Conservation (phyloP, 2,888 invertebrate genomes). For the Cephonodes hylas region DNA sequence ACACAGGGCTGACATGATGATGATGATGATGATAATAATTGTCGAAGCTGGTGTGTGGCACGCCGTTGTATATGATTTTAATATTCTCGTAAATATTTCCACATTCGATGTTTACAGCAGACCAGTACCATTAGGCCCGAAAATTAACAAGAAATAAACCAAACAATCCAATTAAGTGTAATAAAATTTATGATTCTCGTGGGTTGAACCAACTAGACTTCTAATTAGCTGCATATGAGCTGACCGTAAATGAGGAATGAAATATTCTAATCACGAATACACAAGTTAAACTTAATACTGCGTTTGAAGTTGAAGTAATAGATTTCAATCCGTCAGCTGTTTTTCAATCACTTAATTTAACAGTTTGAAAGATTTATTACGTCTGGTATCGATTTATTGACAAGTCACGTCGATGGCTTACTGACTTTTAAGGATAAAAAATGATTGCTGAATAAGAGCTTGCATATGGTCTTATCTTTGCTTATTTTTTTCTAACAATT, state of each 20-base stretch:
- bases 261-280: not conserved
- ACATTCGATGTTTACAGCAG: not conserved
- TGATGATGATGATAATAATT: too few relatives aligned
- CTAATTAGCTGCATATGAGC: not conserved
- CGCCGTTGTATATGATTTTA: too few relatives aligned
- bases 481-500: too few relatives aligned
- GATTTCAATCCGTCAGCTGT: slow-evolving; percentile 27
- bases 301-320: slow-evolving; percentile 22
- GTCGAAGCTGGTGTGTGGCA: too few relatives aligned
- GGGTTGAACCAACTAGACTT: not conserved
- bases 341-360: slow-evolving; percentile 35
- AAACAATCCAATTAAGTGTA: not conserved
- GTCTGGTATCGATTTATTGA: not conserved
- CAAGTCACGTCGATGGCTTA: not conserved
- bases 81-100: too few relatives aligned
- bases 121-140: not conserved
- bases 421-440: not conserved
- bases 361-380: slow-evolving; percentile 13
- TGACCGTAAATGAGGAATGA: not conserved
- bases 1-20: too few relatives aligned
- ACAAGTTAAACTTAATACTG: slow-evolving; percentile 8
- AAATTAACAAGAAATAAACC: not conserved
- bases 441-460: too few relatives aligned
- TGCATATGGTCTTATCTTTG: too few relatives aligned
- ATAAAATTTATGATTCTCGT: slow-evolving; percentile 17